Conservation (phyloP, 2,113 vertebrate genomes). For the Etia nguti region DNA sequence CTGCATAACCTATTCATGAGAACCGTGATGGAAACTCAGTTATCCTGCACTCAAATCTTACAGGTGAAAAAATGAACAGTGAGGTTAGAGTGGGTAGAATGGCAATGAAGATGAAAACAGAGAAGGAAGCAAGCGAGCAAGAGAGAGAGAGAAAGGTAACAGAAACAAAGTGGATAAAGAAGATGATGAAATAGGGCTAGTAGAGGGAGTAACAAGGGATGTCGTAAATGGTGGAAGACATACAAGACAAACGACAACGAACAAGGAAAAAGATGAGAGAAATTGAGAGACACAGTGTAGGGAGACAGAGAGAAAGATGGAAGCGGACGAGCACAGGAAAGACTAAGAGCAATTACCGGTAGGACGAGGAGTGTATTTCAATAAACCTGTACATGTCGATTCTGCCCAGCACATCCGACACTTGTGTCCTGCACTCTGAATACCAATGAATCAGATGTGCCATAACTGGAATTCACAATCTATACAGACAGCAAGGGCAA, state of each 20-base stretch:
- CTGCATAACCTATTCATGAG: conserved; percentile 63
- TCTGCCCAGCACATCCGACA: conserved; percentile 38
- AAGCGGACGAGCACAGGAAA: background rate
- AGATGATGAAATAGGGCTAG: background rate
- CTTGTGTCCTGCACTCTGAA: conserved; percentile 49
- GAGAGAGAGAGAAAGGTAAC: background rate
- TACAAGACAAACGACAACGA: background rate
- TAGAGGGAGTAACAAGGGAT: background rate
- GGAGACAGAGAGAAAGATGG: background rate
- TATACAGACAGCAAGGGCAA: conserved; percentile 42
- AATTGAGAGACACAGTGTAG: background rate
- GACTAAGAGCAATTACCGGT: conserved; percentile 52
- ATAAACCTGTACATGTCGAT: conserved; percentile 59
- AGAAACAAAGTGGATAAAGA: background rate
- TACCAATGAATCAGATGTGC: conserved; percentile 56
- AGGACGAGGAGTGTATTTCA: conserved; percentile 60
- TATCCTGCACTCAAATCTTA: conserved; percentile 47
- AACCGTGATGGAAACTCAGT: conserved; percentile 50
- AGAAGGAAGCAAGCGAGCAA: background rate
- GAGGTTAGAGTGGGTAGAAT: conserved; percentile 18
- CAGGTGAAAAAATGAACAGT: conserved; percentile 38
- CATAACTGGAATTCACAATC: conserved; percentile 66
- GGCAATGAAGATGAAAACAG: conserved; percentile 36
- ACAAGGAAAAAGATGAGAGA: conserved; percentile 11
- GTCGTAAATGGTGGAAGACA: background rate